Percentiles rank a stretch among this genome's conserved stretches.
These are phyloP conservation scores for Slavum lentiscoides DNA, from an alignment of 2,888 invertebrate genomes.

Conservation along the genomic window DNA sequence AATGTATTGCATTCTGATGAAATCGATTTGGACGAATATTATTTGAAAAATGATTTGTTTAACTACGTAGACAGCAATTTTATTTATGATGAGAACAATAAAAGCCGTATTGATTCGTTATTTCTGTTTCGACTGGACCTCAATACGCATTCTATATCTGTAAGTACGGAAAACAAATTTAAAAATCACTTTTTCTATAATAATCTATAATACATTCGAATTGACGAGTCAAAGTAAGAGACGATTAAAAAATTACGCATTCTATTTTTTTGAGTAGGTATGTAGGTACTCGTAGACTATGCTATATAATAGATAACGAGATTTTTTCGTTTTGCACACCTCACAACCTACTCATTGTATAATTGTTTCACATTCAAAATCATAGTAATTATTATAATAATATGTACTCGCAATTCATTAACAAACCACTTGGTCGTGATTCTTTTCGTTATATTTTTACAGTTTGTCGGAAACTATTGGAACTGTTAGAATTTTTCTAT, in stretches of 20 bases:
- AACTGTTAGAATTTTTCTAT: no score
- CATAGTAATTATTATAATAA: no score
- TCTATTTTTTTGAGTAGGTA: no score
- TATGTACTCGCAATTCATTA: no score
- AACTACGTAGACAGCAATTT: not conserved
- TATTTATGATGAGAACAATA: not conserved
- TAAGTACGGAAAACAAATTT: not conserved
- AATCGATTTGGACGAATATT: conserved; percentile 18
- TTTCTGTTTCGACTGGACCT: conserved; percentile 33
- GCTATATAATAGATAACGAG: no score
- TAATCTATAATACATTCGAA: not conserved
- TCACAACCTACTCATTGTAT: no score
- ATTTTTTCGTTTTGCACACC: no score
- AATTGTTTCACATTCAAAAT: no score
- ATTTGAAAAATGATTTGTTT: conserved; percentile 34
- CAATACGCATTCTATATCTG: conserved; percentile 25
- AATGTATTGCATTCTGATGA: not conserved
- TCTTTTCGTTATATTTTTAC: no score
- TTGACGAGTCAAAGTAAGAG: not conserved
- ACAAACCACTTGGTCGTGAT: no score
- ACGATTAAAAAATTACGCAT: not conserved
- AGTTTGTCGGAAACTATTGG: no score
- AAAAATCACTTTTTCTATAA: not conserved
- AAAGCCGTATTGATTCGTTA: conserved; percentile 8
- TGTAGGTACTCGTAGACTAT: no score